These are phyloP conservation scores for Sebastes steindachneri DNA, from an alignment of 2,797 vertebrate species.

Conservation along the genomic window DNA sequence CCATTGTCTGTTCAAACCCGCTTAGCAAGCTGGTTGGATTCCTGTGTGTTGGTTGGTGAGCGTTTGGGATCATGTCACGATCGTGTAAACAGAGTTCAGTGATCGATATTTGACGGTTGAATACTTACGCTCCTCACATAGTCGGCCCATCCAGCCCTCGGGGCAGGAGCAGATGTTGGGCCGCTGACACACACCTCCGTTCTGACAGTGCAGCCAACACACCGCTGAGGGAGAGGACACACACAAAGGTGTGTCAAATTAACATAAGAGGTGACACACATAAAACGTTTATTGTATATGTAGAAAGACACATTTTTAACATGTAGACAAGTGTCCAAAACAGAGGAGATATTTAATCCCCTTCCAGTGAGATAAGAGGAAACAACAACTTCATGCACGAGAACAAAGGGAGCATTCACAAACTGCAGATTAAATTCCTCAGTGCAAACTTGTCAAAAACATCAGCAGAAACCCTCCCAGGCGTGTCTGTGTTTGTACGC, in stretches of 20 bases:
- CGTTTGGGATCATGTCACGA: neutral
- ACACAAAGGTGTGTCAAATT: slow-evolving; percentile 10
- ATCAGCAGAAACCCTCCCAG: neutral
- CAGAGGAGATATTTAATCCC: neutral
- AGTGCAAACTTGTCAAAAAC: neutral
- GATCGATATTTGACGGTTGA: neutral
- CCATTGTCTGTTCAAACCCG: slow-evolving; percentile 9
- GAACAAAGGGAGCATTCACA: slow-evolving; percentile 21
- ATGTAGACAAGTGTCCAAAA: neutral
- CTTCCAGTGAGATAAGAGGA: neutral
- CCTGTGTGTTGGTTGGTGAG: neutral
- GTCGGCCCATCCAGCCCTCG: slow-evolving; percentile 96
- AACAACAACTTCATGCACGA: slow-evolving; percentile 10
- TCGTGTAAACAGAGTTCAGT: neutral
- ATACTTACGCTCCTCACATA: slow-evolving; percentile 96
- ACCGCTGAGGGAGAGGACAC: slow-evolving; percentile 84
- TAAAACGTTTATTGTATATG: neutral
- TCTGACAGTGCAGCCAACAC: slow-evolving; percentile 95
- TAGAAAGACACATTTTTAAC: neutral
- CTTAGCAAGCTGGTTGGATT: neutral
- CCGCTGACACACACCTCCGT: slow-evolving; percentile 92
- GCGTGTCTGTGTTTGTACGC: neutral
- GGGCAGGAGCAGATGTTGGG: slow-evolving; percentile 94
- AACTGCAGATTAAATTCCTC: neutral
- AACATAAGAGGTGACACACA: neutral